Evolutionary conservation across 2,113 vertebrate species (phyloP).

Genomic region (Sisor rabdophorus): DNA sequence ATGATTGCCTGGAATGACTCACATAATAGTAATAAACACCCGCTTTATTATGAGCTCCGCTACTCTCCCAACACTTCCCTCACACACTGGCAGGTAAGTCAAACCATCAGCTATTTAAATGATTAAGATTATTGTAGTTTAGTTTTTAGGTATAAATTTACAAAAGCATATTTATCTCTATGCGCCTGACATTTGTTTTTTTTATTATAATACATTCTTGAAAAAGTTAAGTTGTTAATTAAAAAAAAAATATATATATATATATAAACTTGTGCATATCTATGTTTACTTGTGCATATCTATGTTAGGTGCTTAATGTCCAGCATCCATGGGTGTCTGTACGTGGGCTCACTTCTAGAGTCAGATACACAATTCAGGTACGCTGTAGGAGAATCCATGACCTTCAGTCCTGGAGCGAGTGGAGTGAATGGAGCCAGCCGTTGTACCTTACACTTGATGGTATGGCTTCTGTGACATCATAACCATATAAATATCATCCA

Average conservation of each 20-base stretch:
- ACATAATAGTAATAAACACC: slow-evolving; percentile 39
- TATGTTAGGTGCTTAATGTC: slow-evolving; percentile 62
- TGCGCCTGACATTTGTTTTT: neutral
- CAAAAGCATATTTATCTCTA: neutral
- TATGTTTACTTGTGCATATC: slow-evolving; percentile 26
- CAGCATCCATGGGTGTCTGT: slow-evolving; percentile 60
- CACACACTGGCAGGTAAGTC: slow-evolving; percentile 59
- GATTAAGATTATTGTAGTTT: neutral
- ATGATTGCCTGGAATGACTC: slow-evolving; percentile 74
- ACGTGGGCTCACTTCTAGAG: slow-evolving; percentile 58
- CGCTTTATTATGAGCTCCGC: slow-evolving; percentile 76
- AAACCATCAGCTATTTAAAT: neutral
- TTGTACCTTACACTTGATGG: slow-evolving; percentile 62
- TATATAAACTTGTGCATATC: neutral
- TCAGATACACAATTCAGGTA: slow-evolving; percentile 70
- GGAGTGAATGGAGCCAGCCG: slow-evolving; percentile 84
- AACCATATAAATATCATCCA: neutral
- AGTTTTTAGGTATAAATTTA: neutral
- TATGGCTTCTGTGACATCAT: neutral
- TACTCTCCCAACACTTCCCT: slow-evolving; percentile 60
- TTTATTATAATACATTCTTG: neutral
- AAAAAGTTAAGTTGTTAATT: neutral
- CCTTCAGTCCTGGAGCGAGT: slow-evolving; percentile 75
- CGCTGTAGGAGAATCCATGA: slow-evolving; percentile 62
- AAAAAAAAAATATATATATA: no score